A percentile compares a stretch with the other conserved stretches of the same genome.
Conservation (phyloP, 2,113 vertebrate genomes). For the Hiodon alosoides region DNA sequence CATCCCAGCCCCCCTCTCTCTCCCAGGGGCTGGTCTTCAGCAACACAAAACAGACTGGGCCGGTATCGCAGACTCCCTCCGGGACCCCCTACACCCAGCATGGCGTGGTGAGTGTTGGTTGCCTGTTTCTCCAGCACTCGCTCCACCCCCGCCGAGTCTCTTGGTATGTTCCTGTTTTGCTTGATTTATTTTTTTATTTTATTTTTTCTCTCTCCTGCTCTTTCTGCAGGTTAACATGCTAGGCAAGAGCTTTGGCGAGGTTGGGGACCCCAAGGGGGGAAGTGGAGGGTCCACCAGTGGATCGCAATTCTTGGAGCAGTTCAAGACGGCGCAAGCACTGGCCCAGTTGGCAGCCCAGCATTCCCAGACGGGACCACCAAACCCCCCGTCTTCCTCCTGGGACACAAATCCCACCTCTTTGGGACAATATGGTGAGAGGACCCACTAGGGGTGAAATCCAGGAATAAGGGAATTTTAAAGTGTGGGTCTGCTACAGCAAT, state of each 20-base stretch:
- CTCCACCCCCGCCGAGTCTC: background rate
- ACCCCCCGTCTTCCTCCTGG: constrained; percentile 79
- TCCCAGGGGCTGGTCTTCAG: constrained; percentile 93
- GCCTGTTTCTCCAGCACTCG: background rate
- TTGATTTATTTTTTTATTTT: background rate
- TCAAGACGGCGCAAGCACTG: constrained; percentile 92
- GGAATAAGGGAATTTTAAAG: background rate
- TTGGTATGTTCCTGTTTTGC: background rate
- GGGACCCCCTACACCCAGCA: constrained; percentile 81
- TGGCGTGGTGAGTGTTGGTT: constrained; percentile 76
- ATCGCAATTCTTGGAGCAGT: constrained; percentile 96
- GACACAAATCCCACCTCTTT: constrained; percentile 75
- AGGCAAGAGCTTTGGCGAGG: constrained; percentile 87
- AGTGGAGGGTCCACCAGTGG: constrained; percentile 77
- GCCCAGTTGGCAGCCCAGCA: constrained; percentile 93
- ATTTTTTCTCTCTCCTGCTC: background rate
- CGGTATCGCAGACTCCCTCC: constrained; percentile 71
- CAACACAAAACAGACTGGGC: constrained; percentile 86
- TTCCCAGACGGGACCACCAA: constrained; percentile 66
- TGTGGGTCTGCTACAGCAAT: background rate
- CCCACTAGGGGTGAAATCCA: background rate
- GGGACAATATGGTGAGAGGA: constrained; percentile 82
- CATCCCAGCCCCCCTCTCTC: constrained; percentile 75
- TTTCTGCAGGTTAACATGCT: constrained; percentile 86
- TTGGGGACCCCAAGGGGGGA: constrained; percentile 76